Percentiles rank a stretch among this genome's conserved stretches.
Conservation (phyloP, 2,888 invertebrate species). For the Phengaris arion region DNA sequence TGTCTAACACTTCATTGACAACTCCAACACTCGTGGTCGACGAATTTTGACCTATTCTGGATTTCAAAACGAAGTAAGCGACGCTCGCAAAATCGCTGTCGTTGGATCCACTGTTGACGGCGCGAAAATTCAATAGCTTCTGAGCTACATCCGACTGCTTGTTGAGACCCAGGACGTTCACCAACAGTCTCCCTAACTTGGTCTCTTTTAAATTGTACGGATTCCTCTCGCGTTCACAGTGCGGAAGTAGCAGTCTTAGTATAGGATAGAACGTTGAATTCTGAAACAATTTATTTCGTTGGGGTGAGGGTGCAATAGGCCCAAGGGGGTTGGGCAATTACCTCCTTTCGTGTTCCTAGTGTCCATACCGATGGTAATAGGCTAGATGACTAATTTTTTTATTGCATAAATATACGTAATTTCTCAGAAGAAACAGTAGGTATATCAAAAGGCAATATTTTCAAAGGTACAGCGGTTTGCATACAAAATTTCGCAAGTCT, state of each 20-base stretch:
- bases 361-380: no score
- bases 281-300: constrained; percentile 53
- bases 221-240: constrained; percentile 87
- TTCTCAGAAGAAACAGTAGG: no score
- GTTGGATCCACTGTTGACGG: constrained; percentile 67
- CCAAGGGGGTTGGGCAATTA: neutral
- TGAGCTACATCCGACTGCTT: constrained; percentile 76
- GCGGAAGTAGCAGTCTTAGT: constrained; percentile 88
- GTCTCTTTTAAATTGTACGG: constrained; percentile 91
- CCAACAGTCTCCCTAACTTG: constrained; percentile 85
- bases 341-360: no score
- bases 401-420: no score
- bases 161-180: constrained; percentile 87
- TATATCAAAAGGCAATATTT: no score
- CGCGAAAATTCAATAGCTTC: constrained; percentile 67
- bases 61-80: constrained; percentile 84
- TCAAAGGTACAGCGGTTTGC: no score
- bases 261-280: constrained; percentile 84
- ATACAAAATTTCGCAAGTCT: no score
- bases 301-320: neutral
- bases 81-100: constrained; percentile 89
- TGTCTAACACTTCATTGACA: constrained; percentile 87
- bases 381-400: no score
- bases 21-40: constrained; percentile 82
- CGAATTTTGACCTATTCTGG: constrained; percentile 61